Percentiles rank a stretch among this genome's conserved stretches.
These are phyloP conservation scores for Ctenoplectra terminalis DNA, from an alignment of 1,140 invertebrate genomes.

Conservation along the genomic window DNA sequence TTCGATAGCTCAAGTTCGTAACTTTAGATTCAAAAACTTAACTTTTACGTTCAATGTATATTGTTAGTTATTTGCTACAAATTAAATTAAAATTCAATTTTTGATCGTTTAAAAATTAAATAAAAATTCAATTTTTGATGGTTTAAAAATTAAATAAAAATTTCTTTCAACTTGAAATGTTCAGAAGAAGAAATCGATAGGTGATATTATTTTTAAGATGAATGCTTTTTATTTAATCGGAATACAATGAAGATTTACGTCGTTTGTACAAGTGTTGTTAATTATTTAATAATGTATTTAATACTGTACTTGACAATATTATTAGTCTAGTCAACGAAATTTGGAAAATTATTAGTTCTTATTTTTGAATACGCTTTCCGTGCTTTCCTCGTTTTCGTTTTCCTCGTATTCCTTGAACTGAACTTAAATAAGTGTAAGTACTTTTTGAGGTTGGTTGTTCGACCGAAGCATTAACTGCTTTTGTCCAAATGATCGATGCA, in stretches of 20 bases:
- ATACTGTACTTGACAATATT: neutral
- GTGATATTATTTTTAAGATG: too few relatives aligned
- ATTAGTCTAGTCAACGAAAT: neutral
- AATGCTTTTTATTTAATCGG: too few relatives aligned
- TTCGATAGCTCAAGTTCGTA: too few relatives aligned
- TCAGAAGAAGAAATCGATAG: too few relatives aligned
- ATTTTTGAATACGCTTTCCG: constrained; percentile 27
- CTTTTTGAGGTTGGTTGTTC: constrained; percentile 70
- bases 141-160: neutral
- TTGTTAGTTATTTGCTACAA: neutral
- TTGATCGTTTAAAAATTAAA: too few relatives aligned
- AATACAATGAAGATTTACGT: too few relatives aligned
- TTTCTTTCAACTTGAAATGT: neutral
- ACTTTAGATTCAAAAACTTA: too few relatives aligned
- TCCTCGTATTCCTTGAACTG: constrained; percentile 5
- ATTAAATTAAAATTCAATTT: neutral
- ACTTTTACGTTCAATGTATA: too few relatives aligned
- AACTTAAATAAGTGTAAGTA: constrained; percentile 68
- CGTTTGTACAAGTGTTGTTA: too few relatives aligned
- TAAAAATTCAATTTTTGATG: too few relatives aligned
- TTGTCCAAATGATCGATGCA: constrained; percentile 75
- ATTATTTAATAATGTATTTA: neutral
- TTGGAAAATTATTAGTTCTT: neutral
- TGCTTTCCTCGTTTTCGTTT: constrained; percentile 31
- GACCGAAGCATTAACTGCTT: constrained; percentile 64